phyloP scores from a whole-genome alignment of 2,113 vertebrate species.

The Alosa alosa region DNA sequence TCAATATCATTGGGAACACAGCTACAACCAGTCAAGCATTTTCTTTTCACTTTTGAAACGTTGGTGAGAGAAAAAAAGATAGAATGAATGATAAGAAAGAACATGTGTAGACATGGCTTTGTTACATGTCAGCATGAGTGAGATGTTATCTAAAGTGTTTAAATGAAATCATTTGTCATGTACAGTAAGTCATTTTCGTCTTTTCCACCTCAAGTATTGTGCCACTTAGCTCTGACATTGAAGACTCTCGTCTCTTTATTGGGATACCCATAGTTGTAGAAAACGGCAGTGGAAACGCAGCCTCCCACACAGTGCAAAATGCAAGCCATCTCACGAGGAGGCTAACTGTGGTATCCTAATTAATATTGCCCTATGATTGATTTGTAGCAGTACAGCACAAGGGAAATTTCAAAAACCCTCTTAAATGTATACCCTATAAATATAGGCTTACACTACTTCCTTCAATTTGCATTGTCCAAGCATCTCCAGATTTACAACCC shows the following conservation, averaged over 20 bases:
- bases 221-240: not conserved
- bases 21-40: not conserved
- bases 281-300: not conserved
- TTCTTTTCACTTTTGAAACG: not conserved
- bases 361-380: not conserved
- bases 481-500: not conserved
- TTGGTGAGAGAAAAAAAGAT: not conserved
- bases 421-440: not conserved
- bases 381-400: not conserved
- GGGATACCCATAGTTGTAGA: not conserved
- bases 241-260: not conserved
- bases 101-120: not conserved
- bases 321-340: not conserved
- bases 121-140: not conserved
- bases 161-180: not conserved
- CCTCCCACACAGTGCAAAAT: not conserved
- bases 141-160: not conserved
- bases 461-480: not conserved
- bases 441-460: not conserved
- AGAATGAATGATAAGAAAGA: too few species aligned
- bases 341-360: not conserved
- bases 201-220: not conserved
- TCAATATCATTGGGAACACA: not conserved
- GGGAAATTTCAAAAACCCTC: not conserved
- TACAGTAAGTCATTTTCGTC: not conserved